Evolutionary conservation across 2,113 vertebrate genomes (phyloP).

Genomic region (Pelodiscus sinensis): DNA sequence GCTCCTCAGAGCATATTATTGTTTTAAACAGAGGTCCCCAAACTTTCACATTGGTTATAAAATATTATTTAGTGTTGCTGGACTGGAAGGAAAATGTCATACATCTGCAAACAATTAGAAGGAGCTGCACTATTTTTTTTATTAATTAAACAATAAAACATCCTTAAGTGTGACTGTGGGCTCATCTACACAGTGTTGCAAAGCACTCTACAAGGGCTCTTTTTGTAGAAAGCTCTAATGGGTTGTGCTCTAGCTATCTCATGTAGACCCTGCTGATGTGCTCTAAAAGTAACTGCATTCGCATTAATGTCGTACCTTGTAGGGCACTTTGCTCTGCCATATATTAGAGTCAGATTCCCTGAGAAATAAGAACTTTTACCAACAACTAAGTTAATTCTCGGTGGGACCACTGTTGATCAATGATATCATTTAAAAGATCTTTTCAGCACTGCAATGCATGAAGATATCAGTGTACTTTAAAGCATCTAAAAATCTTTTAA

Average conservation of each 20-base stretch:
- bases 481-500: constrained; percentile 73
- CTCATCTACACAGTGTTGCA: background rate
- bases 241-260: background rate
- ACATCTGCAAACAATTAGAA: constrained; percentile 88
- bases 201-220: background rate
- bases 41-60: constrained; percentile 80
- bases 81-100: constrained; percentile 79
- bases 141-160: constrained; percentile 85
- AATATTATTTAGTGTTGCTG: constrained; percentile 80
- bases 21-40: constrained; percentile 77
- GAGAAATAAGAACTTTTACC: constrained; percentile 76
- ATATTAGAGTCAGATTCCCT: constrained; percentile 79
- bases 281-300: background rate
- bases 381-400: constrained; percentile 79
- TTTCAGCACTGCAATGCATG: constrained; percentile 70
- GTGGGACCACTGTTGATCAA: constrained; percentile 58
- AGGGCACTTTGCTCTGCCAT: background rate
- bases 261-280: background rate
- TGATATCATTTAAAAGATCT: constrained; percentile 74
- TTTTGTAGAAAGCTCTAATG: background rate
- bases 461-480: constrained; percentile 68
- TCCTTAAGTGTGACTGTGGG: constrained; percentile 77
- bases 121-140: constrained; percentile 76
- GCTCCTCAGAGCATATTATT: constrained; percentile 73
- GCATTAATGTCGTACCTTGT: background rate